These are phyloP conservation scores for Parnassius glacialis DNA, from an alignment of 2,888 invertebrate species.

Conservation along the genomic window DNA sequence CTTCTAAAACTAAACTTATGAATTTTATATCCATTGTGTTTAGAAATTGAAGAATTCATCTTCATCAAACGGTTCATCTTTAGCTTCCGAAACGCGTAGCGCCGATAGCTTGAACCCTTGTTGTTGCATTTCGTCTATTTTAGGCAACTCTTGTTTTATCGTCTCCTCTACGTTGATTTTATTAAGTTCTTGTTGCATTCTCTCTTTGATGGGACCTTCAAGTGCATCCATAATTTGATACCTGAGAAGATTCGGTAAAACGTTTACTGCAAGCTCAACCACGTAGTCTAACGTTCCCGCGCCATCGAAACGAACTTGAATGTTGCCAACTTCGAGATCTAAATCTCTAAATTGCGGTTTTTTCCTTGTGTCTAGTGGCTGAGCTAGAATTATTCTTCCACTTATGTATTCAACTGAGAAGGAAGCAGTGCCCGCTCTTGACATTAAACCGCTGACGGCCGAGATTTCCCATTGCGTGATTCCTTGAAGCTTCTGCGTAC, in stretches of 20 bases:
- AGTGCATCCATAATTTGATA: slow-evolving; percentile 93
- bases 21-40: slow-evolving; percentile 7
- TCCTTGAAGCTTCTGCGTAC: slow-evolving; percentile 89
- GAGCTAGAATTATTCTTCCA: slow-evolving; percentile 85
- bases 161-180: slow-evolving; percentile 87
- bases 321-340: slow-evolving; percentile 90
- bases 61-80: slow-evolving; percentile 54
- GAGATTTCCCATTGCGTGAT: slow-evolving; percentile 89
- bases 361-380: slow-evolving; percentile 88
- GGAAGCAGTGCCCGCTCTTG: slow-evolving; percentile 86
- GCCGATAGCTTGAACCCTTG: slow-evolving; percentile 69
- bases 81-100: slow-evolving; percentile 43
- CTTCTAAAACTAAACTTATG: too few relatives aligned
- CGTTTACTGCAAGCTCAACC: slow-evolving; percentile 89
- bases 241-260: slow-evolving; percentile 91
- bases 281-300: slow-evolving; percentile 93
- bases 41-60: slow-evolving; percentile 76
- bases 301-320: slow-evolving; percentile 90
- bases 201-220: slow-evolving; percentile 87
- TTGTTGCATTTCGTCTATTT: slow-evolving; percentile 82
- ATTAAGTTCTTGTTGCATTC: slow-evolving; percentile 87
- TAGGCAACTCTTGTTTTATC: slow-evolving; percentile 85
- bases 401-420: slow-evolving; percentile 91
- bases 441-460: slow-evolving; percentile 83
- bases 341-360: slow-evolving; percentile 86